Evolutionary conservation across 2,113 vertebrate species (phyloP).

Genomic region (Aplodontia rufa): DNA sequence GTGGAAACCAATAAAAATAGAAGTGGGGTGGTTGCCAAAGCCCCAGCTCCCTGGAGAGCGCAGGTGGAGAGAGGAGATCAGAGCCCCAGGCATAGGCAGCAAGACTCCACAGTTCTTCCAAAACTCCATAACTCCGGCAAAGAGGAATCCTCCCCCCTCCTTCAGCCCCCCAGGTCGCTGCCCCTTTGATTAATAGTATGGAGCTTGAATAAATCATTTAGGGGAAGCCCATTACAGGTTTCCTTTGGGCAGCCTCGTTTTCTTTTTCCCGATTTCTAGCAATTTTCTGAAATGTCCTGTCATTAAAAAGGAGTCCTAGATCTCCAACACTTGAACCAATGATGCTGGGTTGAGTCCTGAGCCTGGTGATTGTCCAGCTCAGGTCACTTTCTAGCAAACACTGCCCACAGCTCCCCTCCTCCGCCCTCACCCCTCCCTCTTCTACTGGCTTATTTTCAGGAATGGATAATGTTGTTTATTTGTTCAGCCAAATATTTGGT

Average conservation of each 20-base stretch:
- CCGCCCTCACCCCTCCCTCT: background rate
- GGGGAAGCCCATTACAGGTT: slow-evolving; percentile 67
- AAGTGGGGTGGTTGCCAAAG: slow-evolving; percentile 84
- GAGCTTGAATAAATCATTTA: slow-evolving; percentile 78
- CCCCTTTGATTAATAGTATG: slow-evolving; percentile 75
- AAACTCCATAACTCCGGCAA: slow-evolving; percentile 59
- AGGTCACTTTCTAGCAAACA: slow-evolving; percentile 72
- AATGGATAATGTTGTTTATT: slow-evolving; percentile 80
- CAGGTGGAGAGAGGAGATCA: slow-evolving; percentile 88
- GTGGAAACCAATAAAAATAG: slow-evolving; percentile 86
- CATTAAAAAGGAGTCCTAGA: slow-evolving; percentile 15
- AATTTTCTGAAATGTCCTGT: slow-evolving; percentile 56
- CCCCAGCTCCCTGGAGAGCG: slow-evolving; percentile 85
- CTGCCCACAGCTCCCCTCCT: background rate
- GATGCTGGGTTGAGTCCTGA: background rate
- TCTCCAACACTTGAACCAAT: background rate
- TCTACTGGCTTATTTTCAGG: slow-evolving; percentile 73
- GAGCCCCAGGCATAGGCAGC: slow-evolving; percentile 77
- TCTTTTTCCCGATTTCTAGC: slow-evolving; percentile 67
- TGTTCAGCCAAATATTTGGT: slow-evolving; percentile 81
- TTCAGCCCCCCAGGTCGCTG: slow-evolving; percentile 53
- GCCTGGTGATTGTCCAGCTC: background rate
- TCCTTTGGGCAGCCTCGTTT: slow-evolving; percentile 68
- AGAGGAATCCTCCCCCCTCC: slow-evolving; percentile 1
- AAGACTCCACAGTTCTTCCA: slow-evolving; percentile 68